Base-by-base conservation (phyloP, 2,113 vertebrate genomes). In the Speoplatyrhinus poulsoni region DNA sequence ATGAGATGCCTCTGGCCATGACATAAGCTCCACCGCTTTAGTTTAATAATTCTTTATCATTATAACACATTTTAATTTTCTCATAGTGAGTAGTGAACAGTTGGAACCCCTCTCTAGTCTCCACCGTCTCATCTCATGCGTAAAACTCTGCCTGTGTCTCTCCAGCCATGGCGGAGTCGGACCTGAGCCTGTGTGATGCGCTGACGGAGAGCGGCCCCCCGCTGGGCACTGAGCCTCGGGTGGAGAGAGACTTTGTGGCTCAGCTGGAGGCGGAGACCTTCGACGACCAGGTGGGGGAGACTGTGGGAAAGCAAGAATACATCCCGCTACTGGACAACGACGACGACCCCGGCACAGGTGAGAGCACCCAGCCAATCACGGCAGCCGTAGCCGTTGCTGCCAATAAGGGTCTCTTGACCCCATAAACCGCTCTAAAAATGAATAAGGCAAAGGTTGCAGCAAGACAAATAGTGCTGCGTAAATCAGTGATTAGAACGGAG, bases 281-380 rank as follows among this genome's bases (percentile, higher is more conserved):
- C 8, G 95, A 96, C 0, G 97, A 99, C 5, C 87, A 95, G 84
- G 92, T 99, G 0, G 96, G 97, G 6, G 97, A 99, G 87, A 98
- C 91, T 0, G 96, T 98, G 11, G 94, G 92, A 9, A 98, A 98
- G 84, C 94, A 93, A 0, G 94, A 96, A 80, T 99, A 95, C 1
- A 90, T 95, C 81, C 96, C 96, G 0, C 94, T 98, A 16, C 88
- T 96, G 85, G 96, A 99, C 6, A 93, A 93, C 0, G 93, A 92
- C 0, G 93, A 92, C 0, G 91, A 85, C 0, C 75, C 81, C 75
- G 81, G 65, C 47, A 59, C 85, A 87, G 90, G 92, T 93, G 81
- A 87, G 46, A 10, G 12, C 46, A 47, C 26, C 26, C 26, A 26
- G 26, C 26, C 26, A 26, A 26, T 26, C 26, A 26, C 26, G 26